Percentiles rank a stretch among this genome's conserved stretches.
phyloP scores from a whole-genome alignment of 1,140 invertebrate genomes.

The Eriosoma lanigerum region DNA sequence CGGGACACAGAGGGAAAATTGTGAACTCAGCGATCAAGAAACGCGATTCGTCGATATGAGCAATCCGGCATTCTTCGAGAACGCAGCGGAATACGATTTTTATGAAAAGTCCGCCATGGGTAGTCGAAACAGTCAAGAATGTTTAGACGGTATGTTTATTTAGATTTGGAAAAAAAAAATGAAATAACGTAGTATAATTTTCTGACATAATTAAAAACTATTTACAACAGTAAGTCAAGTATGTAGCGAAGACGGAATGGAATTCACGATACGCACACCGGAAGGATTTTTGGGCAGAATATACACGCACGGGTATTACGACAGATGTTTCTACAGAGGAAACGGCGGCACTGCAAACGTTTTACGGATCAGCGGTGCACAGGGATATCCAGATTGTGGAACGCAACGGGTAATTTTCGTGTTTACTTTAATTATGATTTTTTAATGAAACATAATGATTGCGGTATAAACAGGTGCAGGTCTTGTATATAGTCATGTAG shows the following conservation, averaged over 20 bases:
- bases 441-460: no score
- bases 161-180: no score
- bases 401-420: conserved; percentile 69
- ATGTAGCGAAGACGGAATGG: conserved; percentile 91
- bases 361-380: conserved; percentile 79
- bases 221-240: conserved; percentile 81
- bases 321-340: conserved; percentile 86
- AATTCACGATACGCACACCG: conserved; percentile 82
- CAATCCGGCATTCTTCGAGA: conserved; percentile 82
- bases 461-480: no score
- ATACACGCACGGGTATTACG: conserved; percentile 89
- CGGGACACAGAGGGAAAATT: conserved; percentile 77
- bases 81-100: conserved; percentile 80
- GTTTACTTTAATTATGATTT: background rate
- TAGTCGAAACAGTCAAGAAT: conserved; percentile 67
- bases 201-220: no score
- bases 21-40: conserved; percentile 84
- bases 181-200: no score
- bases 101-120: conserved; percentile 77
- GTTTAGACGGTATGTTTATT: conserved; percentile 72
- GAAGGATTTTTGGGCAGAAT: conserved; percentile 87
- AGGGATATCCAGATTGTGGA: conserved; percentile 88
- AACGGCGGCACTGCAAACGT: conserved; percentile 82
- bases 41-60: conserved; percentile 79
- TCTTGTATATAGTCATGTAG: no score